phyloP scores from a whole-genome alignment of 2,888 invertebrate genomes.

The Lacanobia oleracea region DNA sequence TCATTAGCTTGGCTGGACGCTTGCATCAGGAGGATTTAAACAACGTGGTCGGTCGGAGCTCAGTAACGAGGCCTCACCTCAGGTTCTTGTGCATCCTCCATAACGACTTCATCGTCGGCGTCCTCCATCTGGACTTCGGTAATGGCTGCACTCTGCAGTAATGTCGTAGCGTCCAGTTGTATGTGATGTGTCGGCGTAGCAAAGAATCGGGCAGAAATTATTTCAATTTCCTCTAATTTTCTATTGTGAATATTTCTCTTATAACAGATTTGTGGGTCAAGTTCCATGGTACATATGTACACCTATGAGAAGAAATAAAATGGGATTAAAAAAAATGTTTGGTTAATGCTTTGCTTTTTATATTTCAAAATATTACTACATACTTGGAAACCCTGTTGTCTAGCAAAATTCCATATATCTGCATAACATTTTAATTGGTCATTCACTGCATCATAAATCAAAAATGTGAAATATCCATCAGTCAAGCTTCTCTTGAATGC shows the following conservation, averaged over 20 bases:
- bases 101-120: slow-evolving; percentile 86
- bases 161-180: slow-evolving; percentile 94
- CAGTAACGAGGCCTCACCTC: slow-evolving; percentile 82
- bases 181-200: slow-evolving; percentile 95
- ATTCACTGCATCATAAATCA: slow-evolving; percentile 98
- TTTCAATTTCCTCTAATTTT: slow-evolving; percentile 94
- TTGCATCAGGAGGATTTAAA: slow-evolving; percentile 51
- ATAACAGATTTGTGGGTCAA: slow-evolving; percentile 94
- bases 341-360: not conserved
- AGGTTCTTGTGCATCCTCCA: slow-evolving; percentile 83
- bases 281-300: slow-evolving; percentile 96
- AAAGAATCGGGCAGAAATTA: slow-evolving; percentile 93
- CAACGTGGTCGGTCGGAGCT: slow-evolving; percentile 49
- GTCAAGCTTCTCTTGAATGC: slow-evolving; percentile 97
- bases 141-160: slow-evolving; percentile 96
- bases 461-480: slow-evolving; percentile 97
- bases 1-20: slow-evolving; percentile 26
- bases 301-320: slow-evolving; percentile 91
- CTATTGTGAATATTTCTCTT: slow-evolving; percentile 97
- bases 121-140: slow-evolving; percentile 97
- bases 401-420: slow-evolving; percentile 97
- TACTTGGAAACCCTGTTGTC: slow-evolving; percentile 96
- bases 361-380: slow-evolving; percentile 45
- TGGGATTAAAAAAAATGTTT: slow-evolving; percentile 12
- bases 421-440: slow-evolving; percentile 95